These are phyloP conservation scores for Podarcis muralis DNA, from an alignment of 2,113 vertebrate genomes.

Conservation along the genomic window DNA sequence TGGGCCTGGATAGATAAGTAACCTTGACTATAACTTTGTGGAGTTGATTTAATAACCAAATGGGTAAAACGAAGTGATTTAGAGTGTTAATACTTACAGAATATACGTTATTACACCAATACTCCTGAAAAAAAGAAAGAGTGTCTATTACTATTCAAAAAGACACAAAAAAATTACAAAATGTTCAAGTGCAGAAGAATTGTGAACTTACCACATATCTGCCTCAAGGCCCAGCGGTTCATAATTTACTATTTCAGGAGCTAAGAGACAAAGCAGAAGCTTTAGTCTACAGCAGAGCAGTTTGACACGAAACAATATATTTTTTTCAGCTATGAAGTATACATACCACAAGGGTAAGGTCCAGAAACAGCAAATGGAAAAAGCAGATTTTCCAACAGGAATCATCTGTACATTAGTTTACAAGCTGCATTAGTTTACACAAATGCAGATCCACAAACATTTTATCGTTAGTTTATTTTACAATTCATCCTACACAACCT, in stretches of 20 bases:
- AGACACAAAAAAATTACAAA: slow-evolving; percentile 22
- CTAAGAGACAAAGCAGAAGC: slow-evolving; percentile 77
- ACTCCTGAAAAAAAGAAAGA: slow-evolving; percentile 77
- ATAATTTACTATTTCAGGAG: slow-evolving; percentile 99
- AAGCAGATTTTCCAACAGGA: neutral
- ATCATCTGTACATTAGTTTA: neutral
- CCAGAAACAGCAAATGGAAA: neutral
- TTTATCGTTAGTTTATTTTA: neutral
- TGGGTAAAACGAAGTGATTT: slow-evolving; percentile 28
- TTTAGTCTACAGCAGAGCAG: slow-evolving; percentile 25
- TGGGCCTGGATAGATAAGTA: neutral
- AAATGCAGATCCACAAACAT: neutral
- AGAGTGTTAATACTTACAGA: slow-evolving; percentile 81
- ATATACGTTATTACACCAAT: slow-evolving; percentile 89
- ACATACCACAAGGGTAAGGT: neutral
- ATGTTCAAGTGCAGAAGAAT: slow-evolving; percentile 42
- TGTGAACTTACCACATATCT: slow-evolving; percentile 95
- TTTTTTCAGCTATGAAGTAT: slow-evolving; percentile 10
- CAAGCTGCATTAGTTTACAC: neutral
- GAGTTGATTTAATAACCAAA: slow-evolving; percentile 4
- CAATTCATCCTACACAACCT: neutral
- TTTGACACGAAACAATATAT: neutral
- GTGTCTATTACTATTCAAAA: slow-evolving; percentile 43
- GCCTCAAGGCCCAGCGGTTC: slow-evolving; percentile 96
- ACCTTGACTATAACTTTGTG: neutral